A percentile compares a stretch with the other conserved stretches of the same genome.
phyloP scores from a whole-genome alignment of 2,113 vertebrate genomes.

The Porphyrio hochstetteri region DNA sequence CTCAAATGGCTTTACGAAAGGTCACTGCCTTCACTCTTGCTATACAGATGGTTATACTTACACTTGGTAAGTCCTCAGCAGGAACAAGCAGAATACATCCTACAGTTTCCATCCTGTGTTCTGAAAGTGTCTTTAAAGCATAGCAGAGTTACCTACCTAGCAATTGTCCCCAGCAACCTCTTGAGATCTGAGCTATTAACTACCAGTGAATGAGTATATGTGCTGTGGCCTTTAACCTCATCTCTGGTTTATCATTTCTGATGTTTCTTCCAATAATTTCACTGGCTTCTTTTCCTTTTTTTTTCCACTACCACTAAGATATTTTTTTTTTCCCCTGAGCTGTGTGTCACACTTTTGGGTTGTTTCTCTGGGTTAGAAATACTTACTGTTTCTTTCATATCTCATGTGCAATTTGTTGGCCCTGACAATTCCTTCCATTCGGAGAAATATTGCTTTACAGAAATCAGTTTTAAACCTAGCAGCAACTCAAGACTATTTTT shows the following conservation, averaged over 20 bases:
- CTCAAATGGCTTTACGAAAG: neutral
- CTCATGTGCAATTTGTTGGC: slow-evolving; percentile 39
- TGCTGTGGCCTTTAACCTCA: slow-evolving; percentile 23
- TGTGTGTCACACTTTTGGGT: neutral
- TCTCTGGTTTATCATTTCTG: slow-evolving; percentile 37
- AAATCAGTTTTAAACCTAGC: slow-evolving; percentile 18
- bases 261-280: slow-evolving; percentile 45
- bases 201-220: slow-evolving; percentile 25
- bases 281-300: neutral
- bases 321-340: neutral
- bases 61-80: neutral
- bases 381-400: slow-evolving; percentile 36
- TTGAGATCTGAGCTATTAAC: slow-evolving; percentile 46
- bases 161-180: slow-evolving; percentile 16
- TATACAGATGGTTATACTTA: neutral
- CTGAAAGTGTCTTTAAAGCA: slow-evolving; percentile 7
- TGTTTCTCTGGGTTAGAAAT: neutral
- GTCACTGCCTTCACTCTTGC: neutral
- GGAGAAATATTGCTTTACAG: slow-evolving; percentile 46
- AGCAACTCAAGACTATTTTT: slow-evolving; percentile 19
- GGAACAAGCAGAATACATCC: neutral
- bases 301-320: too few species aligned
- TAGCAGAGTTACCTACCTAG: neutral
- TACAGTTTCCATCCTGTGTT: neutral
- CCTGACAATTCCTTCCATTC: slow-evolving; percentile 29